phyloP scores from a whole-genome alignment of 2,888 invertebrate species.

The Smittia sp. region DNA sequence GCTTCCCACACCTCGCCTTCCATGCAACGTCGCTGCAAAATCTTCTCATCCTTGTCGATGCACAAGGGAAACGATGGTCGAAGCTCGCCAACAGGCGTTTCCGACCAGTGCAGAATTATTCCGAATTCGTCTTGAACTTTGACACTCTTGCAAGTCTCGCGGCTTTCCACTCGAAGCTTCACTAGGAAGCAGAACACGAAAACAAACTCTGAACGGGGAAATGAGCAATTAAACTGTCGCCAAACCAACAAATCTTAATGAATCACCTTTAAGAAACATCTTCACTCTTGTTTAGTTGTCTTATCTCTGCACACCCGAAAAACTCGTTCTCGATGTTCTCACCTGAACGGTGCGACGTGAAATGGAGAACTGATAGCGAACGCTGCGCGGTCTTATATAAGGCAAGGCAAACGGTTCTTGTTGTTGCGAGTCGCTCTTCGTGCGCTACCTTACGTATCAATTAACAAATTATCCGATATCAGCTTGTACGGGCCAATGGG shows the following conservation, averaged over 20 bases:
- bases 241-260: background rate
- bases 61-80: constrained; percentile 49
- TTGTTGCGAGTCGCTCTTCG: background rate
- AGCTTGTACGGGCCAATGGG: background rate
- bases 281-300: background rate
- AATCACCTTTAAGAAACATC: background rate
- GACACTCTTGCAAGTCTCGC: background rate
- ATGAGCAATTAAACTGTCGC: background rate
- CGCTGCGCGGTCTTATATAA: constrained; percentile 7
- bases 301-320: background rate
- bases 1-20: constrained; percentile 47
- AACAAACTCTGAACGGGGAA: background rate
- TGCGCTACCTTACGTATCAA: background rate
- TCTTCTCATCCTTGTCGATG: constrained; percentile 45
- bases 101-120: constrained; percentile 18
- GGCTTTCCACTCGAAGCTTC: too few relatives aligned
- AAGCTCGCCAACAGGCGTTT: constrained; percentile 32
- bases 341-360: background rate
- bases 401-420: background rate
- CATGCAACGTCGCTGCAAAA: constrained; percentile 46
- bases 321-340: constrained; percentile 9
- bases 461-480: constrained; percentile 6
- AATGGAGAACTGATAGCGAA: background rate
- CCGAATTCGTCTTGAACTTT: background rate
- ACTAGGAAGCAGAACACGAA: background rate